These are phyloP conservation scores for Coendou prehensilis DNA, from an alignment of 2,797 vertebrate genomes.

Conservation along the genomic window DNA sequence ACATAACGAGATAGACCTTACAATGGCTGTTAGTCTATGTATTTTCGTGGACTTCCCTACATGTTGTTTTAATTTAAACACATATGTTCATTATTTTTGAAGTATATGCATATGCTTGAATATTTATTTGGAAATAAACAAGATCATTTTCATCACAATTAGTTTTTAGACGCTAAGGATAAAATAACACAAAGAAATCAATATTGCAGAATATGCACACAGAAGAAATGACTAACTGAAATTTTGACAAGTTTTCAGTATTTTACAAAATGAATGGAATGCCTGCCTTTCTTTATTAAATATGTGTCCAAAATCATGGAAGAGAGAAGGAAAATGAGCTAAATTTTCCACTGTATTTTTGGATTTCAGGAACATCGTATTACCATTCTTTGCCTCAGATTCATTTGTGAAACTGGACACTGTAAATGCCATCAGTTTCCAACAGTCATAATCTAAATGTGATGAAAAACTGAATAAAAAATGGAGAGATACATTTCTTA, in stretches of 20 bases:
- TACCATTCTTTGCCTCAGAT: slow-evolving; percentile 33
- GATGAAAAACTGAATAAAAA: neutral
- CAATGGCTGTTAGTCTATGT: slow-evolving; percentile 77
- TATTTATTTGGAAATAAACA: slow-evolving; percentile 85
- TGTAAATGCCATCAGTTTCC: slow-evolving; percentile 37
- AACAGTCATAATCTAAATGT: slow-evolving; percentile 5
- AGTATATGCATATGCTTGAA: slow-evolving; percentile 76
- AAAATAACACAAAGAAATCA: slow-evolving; percentile 68
- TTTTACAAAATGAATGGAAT: slow-evolving; percentile 50
- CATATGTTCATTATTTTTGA: slow-evolving; percentile 84
- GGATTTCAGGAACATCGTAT: neutral
- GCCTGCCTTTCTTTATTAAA: slow-evolving; percentile 40
- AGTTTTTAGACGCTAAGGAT: slow-evolving; percentile 75
- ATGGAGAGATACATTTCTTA: neutral
- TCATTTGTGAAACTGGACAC: slow-evolving; percentile 53
- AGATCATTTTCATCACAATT: slow-evolving; percentile 76
- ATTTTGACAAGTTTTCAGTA: slow-evolving; percentile 61
- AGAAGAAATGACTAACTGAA: slow-evolving; percentile 61
- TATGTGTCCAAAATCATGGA: slow-evolving; percentile 33
- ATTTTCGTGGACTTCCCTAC: slow-evolving; percentile 75
- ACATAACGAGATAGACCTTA: slow-evolving; percentile 75
- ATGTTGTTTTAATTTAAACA: slow-evolving; percentile 85
- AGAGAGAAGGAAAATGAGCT: neutral
- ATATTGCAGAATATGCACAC: neutral
- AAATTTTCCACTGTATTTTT: slow-evolving; percentile 23